Base-by-base conservation (phyloP, 2,888 invertebrate species). In the Tolmerus cingulatus region DNA sequence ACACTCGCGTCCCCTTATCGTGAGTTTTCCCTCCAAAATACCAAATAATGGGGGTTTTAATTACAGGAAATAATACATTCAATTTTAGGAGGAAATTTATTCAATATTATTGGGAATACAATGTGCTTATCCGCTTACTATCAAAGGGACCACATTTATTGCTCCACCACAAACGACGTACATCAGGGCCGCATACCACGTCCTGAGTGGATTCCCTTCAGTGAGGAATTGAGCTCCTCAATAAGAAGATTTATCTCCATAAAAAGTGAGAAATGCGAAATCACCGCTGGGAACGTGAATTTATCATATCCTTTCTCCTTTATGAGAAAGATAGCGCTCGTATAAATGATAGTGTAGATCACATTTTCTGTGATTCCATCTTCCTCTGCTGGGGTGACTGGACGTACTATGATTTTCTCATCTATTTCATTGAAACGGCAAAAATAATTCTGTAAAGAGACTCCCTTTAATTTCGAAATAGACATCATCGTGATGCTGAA, bases 221-320 rank as follows among this genome's bases (percentile, higher is more conserved):
- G 51, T 51, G 43, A 37, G 9, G 78, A 78, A 43, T 43, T 78
- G 78, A 43, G 78, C 43, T 78, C 43, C 43, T 78, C 78, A 43
- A 78, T 78, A 78, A 43, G 78, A 19, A 78, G 43, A 78, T 78
- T 78, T 78, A 43, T 40, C 40, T 23, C 40, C 78, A 78, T 78
- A 43, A 51, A 79, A 79, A 55, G 51, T 46, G 79, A 51, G 79
- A 78, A 23, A 78, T 79, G 79, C 51, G 79, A 79, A 79, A 79
- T 79, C 79, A 79, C 79, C 79, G 51, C 30, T 79, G 79, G 79
- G 79, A 79, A 27, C 14, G 30, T 23, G 51, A 16, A 79, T 79
- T 79, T 79, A 79, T 79, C 51, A 79, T 79, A 51, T 51, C 79
- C 51, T 30, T 79, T 76, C 46, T 79, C 79, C 79, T 51, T 79